Base-by-base conservation (phyloP, 2,888 invertebrate species). In the Tetheella fluctuosa region DNA sequence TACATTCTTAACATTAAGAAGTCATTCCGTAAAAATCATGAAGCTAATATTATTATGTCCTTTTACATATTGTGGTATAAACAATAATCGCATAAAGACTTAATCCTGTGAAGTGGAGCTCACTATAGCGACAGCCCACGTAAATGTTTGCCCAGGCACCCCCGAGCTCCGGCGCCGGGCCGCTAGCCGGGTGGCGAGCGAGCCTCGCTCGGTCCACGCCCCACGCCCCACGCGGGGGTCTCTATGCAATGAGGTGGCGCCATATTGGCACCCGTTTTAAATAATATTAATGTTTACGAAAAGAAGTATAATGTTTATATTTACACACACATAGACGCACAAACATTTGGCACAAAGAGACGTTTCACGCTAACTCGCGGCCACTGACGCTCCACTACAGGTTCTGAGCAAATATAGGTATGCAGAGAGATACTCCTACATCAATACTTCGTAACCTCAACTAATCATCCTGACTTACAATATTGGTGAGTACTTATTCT, bases 331-430 rank as follows among this genome's bases (percentile, higher is more conserved):
- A 81, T 73, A 77, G 74, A 83, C 80, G 81, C 78, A 85, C 83
- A 81, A 83, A 86, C 87, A 85, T 90, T 93, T 92, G 91, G 93
- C 93, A 92, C 91, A 88, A 84, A 83, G 83, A 89, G 85, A 88
- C 89, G 87, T 88, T 84, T 81, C 73, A 89, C 90, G 90, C 88
- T 80, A 83, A 83, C 84, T 83, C 79, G 75, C 81, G 80, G 81
- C 86, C 81, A 79, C 79, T 73, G 79, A 77, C 80, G 72, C 73
- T 81, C 77, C 71, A 85, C 91, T 89, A 90, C 84, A 79, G 81
- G 79, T 83, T 87, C 91, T 92, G 93, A 93, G 93, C 92, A 93
- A 93, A 89, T 91, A 88, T 92, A 92, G 93, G 91, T 90, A 93
- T 92, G 91, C 90, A 85, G 81, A 85, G 79, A 80, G 67, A 78